These are phyloP conservation scores for Xanthorhoe designata DNA, from an alignment of 2,888 invertebrate genomes.

Conservation along the genomic window DNA sequence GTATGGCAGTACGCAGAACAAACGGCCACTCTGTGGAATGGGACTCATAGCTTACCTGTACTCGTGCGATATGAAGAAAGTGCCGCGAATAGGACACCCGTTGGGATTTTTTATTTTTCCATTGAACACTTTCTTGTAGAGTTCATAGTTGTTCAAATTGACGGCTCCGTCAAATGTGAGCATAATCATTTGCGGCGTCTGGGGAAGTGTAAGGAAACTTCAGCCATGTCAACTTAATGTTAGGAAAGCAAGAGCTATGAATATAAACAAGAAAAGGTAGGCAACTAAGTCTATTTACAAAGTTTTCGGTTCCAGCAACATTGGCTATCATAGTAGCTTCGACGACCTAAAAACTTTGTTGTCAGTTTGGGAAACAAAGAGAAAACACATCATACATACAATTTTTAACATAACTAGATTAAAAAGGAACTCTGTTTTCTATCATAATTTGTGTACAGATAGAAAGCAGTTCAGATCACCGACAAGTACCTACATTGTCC, in stretches of 20 bases:
- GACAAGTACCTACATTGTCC: too few species aligned
- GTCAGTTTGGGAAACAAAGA: neutral
- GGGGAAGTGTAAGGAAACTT: slow-evolving; percentile 42
- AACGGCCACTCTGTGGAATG: slow-evolving; percentile 35
- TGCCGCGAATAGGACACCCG: slow-evolving; percentile 94
- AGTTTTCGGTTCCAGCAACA: too few species aligned
- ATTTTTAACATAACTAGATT: too few species aligned
- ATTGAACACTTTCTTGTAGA: slow-evolving; percentile 94
- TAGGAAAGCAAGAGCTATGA: too few species aligned
- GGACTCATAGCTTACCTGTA: slow-evolving; percentile 82
- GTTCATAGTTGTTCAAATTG: slow-evolving; percentile 95
- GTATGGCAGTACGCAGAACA: slow-evolving; percentile 29
- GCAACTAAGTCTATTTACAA: too few species aligned
- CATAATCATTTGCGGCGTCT: slow-evolving; percentile 97
- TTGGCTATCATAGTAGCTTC: too few species aligned
- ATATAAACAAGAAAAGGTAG: too few species aligned
- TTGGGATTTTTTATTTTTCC: slow-evolving; percentile 94
- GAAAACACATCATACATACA: too few species aligned
- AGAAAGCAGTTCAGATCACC: too few species aligned
- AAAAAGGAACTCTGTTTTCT: too few species aligned
- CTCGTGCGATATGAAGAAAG: slow-evolving; percentile 97
- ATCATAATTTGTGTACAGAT: too few species aligned
- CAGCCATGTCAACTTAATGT: neutral
- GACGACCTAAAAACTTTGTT: neutral
- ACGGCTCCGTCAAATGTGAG: slow-evolving; percentile 97